A percentile compares a stretch with the other conserved stretches of the same genome.
These are phyloP conservation scores for Machaerirhynchus nigripectus DNA, from an alignment of 2,113 vertebrate genomes.

Conservation along the genomic window DNA sequence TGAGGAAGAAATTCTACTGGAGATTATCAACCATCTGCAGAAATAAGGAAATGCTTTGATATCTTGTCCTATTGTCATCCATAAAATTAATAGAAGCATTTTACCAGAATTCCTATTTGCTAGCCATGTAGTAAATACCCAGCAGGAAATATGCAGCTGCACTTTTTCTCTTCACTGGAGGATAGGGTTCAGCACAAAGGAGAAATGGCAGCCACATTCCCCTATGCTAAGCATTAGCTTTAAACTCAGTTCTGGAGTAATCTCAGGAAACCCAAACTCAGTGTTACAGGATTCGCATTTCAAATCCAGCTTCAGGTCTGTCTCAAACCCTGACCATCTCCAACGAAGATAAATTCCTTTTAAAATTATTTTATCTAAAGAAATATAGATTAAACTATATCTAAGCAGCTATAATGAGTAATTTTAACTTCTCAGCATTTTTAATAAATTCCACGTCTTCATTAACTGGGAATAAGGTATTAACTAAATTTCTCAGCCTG, in stretches of 20 bases:
- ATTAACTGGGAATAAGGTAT: not conserved
- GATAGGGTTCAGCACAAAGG: not conserved
- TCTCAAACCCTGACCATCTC: not conserved
- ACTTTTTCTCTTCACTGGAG: not conserved
- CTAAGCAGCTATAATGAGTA: not conserved
- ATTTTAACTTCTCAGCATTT: not conserved
- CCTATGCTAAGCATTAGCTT: not conserved
- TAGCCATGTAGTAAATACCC: not conserved
- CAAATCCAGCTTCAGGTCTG: not conserved
- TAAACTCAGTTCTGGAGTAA: not conserved
- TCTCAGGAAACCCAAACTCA: not conserved
- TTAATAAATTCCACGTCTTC: not conserved
- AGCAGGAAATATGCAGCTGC: not conserved
- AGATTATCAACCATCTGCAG: not conserved
- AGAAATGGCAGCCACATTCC: not conserved
- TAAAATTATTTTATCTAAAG: not conserved
- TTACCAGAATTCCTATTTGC: not conserved
- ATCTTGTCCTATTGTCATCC: not conserved
- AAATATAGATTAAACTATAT: not conserved
- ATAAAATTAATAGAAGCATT: not conserved
- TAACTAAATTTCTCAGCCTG: not conserved
- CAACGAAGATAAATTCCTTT: not conserved
- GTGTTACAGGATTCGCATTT: not conserved
- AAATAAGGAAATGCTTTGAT: not conserved
- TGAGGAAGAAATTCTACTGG: not conserved